Base-by-base conservation (phyloP, 2,797 vertebrate species). In the Oreochromis grahami region DNA sequence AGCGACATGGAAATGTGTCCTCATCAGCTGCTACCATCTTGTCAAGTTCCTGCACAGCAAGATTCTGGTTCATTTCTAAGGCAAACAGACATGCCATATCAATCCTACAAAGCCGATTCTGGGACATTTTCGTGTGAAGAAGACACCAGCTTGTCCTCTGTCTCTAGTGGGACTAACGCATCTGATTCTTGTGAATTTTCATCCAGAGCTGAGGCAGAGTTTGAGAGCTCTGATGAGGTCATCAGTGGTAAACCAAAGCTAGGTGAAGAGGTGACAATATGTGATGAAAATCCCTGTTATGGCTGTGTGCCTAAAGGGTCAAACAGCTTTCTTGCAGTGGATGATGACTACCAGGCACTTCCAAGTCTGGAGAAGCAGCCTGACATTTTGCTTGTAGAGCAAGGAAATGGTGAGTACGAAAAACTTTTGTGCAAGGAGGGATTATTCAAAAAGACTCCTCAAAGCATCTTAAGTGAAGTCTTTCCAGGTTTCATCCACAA, bases 341-440 rank as follows among this genome's bases (percentile, higher is more conserved):
- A 76, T 3, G 82, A 87, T 1, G 36, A 36, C 81, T 93, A 92
- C 76, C 91, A 93, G 52, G 19, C 88, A 1, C 82, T 94, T 87
- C 82, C 82, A 9, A 86, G 5, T 50, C 29, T 86, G 3, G 63
- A 82, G 51, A 53, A 68, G 24, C 76, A 84, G 65, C 53, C 78
- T 8, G 53, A 38, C 34, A 7, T 41, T 83, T 51, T 81, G 56
- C 7, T 55, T 41, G 43, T 83, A 41, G 80, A 76, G 5, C 17
- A 79, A 58, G 70, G 4, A 50, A 13, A 8, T 6, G 14, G 1
- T 2, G 79, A 60, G 36, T 4, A 15, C 2, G 11, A 77, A 24
- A 45, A 81, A 7, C 1, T n/a, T 24, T 51, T 68, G 5, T 21
- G 12, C 77, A 45, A 48, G 13, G 72, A 79, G 4, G 50, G 80